Evolutionary conservation across 2,797 vertebrate genomes (phyloP).

Genomic region (Alcedo quadribrachys): DNA sequence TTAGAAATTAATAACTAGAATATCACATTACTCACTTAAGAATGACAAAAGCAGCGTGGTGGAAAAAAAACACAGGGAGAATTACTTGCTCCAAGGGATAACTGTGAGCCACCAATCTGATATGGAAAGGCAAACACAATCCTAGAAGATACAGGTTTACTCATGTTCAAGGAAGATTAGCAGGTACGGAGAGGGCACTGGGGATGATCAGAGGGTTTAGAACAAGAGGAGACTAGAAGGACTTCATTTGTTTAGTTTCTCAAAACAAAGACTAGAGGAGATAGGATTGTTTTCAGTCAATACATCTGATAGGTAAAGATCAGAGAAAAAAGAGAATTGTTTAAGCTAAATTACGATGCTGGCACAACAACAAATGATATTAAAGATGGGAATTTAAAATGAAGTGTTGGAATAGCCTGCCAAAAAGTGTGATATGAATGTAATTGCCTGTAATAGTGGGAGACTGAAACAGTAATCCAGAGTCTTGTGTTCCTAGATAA

Average conservation of each 20-base stretch:
- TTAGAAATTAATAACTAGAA: constrained; percentile 51
- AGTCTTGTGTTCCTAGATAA: constrained; percentile 18
- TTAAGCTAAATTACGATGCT: constrained; percentile 39
- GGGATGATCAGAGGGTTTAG: constrained; percentile 45
- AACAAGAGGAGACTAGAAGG: constrained; percentile 69
- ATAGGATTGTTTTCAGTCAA: constrained; percentile 70
- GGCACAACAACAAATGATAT: constrained; percentile 61
- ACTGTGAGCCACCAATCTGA: constrained; percentile 46
- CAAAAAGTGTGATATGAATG: constrained; percentile 32
- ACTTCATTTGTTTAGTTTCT: constrained; percentile 61
- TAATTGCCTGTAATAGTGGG: constrained; percentile 47
- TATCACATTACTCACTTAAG: constrained; percentile 45
- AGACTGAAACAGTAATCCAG: neutral
- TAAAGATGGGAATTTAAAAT: constrained; percentile 30
- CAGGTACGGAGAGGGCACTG: constrained; percentile 46
- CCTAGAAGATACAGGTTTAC: constrained; percentile 52
- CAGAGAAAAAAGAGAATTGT: constrained; percentile 56
- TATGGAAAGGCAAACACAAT: constrained; percentile 21
- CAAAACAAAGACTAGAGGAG: constrained; percentile 63
- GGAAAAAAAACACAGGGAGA: neutral
- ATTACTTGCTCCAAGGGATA: constrained; percentile 28
- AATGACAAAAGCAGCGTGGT: constrained; percentile 42
- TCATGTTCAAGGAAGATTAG: constrained; percentile 55
- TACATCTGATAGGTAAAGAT: constrained; percentile 67
- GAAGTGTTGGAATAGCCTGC: constrained; percentile 35